A percentile compares a stretch with the other conserved stretches of the same genome.
These are phyloP conservation scores for Caenorhabditis sp. DNA, from an alignment of 2,888 invertebrate genomes.

Conservation along the genomic window DNA sequence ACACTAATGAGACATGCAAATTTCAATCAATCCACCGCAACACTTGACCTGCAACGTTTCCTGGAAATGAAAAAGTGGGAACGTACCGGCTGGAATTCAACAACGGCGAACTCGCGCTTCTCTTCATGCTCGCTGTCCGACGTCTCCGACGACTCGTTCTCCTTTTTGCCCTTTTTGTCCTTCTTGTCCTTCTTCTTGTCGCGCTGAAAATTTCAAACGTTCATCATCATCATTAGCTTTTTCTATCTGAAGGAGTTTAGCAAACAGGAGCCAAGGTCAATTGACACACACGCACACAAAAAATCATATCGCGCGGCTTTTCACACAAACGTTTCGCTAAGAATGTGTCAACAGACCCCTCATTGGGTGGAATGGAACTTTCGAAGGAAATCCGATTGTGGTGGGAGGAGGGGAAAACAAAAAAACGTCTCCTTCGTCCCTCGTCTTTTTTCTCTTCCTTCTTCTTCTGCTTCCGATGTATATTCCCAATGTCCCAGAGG, in stretches of 20 bases:
- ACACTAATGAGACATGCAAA: too few species aligned
- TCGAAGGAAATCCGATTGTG: conserved; percentile 4
- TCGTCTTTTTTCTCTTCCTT: not conserved
- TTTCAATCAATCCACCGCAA: too few species aligned
- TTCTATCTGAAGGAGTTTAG: conserved; percentile 20
- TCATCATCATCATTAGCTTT: not conserved
- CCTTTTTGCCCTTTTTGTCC: conserved; percentile 58
- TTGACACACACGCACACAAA: conserved; percentile 47
- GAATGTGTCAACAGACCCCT: too few species aligned
- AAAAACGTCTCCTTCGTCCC: conserved; percentile 20
- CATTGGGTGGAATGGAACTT: conserved; percentile 9
- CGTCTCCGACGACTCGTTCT: conserved; percentile 61
- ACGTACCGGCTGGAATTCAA: conserved; percentile 55
- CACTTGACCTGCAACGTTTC: conserved; percentile 1
- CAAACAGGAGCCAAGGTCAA: conserved; percentile 31
- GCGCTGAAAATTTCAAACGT: conserved; percentile 30
- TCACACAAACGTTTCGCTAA: too few species aligned
- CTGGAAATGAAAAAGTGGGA: conserved; percentile 14
- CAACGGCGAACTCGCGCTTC: conserved; percentile 57
- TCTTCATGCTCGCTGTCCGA: conserved; percentile 62
- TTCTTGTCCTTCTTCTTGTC: conserved; percentile 64
- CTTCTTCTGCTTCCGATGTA: conserved; percentile 17
- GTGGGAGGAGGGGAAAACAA: not conserved
- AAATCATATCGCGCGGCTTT: conserved; percentile 35
- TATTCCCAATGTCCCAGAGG: conserved; percentile 29